Conservation (phyloP, 2,888 invertebrate species). For the Xanthorhoe designata region DNA sequence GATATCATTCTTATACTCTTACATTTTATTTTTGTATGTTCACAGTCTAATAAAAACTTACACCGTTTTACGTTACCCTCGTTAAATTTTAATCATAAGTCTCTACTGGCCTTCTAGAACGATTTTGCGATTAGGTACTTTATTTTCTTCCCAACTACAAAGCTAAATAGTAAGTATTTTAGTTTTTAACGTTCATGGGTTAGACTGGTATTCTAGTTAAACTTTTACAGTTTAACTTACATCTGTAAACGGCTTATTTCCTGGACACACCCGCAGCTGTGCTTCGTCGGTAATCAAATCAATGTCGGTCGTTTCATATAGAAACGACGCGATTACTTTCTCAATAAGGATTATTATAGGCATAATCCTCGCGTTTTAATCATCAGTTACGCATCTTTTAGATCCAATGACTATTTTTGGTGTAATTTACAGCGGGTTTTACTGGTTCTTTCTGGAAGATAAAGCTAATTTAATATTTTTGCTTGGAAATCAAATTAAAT, state of each 20-base stretch:
- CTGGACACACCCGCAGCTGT: conserved; percentile 53
- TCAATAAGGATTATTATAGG: conserved; percentile 19
- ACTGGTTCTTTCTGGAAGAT: not conserved
- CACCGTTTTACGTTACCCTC: conserved; percentile 59
- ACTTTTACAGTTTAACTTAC: conserved; percentile 53
- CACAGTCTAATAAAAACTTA: conserved; percentile 64
- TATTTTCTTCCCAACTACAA: conserved; percentile 62
- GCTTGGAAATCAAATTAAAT: not conserved
- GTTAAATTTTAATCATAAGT: conserved; percentile 68
- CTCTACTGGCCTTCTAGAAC: conserved; percentile 71
- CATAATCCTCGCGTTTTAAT: conserved; percentile 20
- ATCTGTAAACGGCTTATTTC: conserved; percentile 54
- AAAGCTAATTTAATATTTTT: not conserved
- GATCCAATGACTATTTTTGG: not conserved
- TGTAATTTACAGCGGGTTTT: not conserved
- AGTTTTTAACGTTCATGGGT: not conserved
- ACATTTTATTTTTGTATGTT: conserved; percentile 58
- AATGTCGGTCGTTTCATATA: conserved; percentile 33
- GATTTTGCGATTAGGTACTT: conserved; percentile 67
- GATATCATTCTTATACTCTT: conserved; percentile 52
- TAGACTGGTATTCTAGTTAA: conserved; percentile 29
- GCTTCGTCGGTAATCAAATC: conserved; percentile 51
- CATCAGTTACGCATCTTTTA: conserved; percentile 8
- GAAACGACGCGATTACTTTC: conserved; percentile 9
- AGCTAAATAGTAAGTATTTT: conserved; percentile 50